Base-by-base conservation (phyloP, 2,888 invertebrate species). In the Drosophila mettleri region DNA sequence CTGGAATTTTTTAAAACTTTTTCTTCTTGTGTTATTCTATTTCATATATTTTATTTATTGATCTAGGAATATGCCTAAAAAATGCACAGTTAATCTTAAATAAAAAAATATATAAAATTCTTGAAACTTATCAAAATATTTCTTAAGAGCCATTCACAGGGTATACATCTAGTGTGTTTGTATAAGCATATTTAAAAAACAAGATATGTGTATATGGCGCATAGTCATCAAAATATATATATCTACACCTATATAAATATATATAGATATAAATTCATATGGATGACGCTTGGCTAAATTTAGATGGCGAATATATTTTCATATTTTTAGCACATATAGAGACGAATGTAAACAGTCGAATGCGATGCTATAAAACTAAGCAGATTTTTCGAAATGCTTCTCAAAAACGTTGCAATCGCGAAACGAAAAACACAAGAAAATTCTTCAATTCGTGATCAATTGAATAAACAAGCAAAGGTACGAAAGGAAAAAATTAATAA, bases 261-360 rank as follows among this genome's bases (percentile, higher is more conserved):
- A 54, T 20, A 64, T 24, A 63, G 34, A 55, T 49, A 71, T 62
- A 69, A 62, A 80, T 60, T 80, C 58, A 69, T 69, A 45, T 69
- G 71, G 53, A 86, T 85, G 85, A 87, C 85, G 88, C 81, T 74
- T 54, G 48, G 54, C 86, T 89, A 88, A 78, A 88, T 73, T 80
- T 88, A 88, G 85, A 72, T 53, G 54, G 62, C 59, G 70, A 87
- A 87, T 76, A 86, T 69, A 86, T 79, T 81, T 80, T 89, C 71
- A 88, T 89, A 89, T 88, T 88, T 89, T 86, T 88, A 88, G 89
- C 77, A 66, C 74, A 71, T 51, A 48, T 69, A 29, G 12, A 29
- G 1, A 12, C 57, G 60, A 66, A 77, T 89, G 89, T 89, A 89
- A 89, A 89, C 80, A 79, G 61, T 68, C 22, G 36, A 70, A 66